These are phyloP conservation scores for Manduca sexta DNA, from an alignment of 1,140 invertebrate genomes.

Conservation along the genomic window DNA sequence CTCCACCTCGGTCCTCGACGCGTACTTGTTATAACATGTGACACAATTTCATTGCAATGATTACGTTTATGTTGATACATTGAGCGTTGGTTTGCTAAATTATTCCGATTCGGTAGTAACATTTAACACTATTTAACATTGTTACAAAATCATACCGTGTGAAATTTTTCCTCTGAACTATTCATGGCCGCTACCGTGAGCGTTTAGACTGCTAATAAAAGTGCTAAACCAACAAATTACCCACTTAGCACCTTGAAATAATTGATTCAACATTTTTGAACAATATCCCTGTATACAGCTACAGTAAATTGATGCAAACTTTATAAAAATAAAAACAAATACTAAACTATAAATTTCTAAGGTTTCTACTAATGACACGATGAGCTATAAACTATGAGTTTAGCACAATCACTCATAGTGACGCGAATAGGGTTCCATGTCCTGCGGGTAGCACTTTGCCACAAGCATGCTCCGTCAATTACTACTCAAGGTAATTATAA, in stretches of 20 bases:
- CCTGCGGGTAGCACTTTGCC: constrained; percentile 14
- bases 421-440: constrained; percentile 43
- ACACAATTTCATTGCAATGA: neutral
- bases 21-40: too few relatives aligned
- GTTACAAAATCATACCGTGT: too few relatives aligned
- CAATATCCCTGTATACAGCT: constrained; percentile 10
- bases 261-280: constrained; percentile 2
- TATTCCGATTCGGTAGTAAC: too few relatives aligned
- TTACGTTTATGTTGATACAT: constrained; percentile 1
- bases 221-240: neutral
- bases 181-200: too few relatives aligned
- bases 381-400: constrained; percentile 66
- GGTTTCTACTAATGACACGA: constrained; percentile 47
- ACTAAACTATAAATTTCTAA: constrained; percentile 25
- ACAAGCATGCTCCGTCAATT: too few relatives aligned
- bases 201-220: too few relatives aligned
- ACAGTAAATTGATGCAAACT: constrained; percentile 12
- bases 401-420: constrained; percentile 72
- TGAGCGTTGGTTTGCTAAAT: neutral
- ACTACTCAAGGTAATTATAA: too few relatives aligned
- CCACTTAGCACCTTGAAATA: constrained; percentile 5
- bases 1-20: neutral
- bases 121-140: too few relatives aligned
- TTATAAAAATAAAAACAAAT: constrained; percentile 20
- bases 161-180: too few relatives aligned